Conservation (phyloP, 2,888 invertebrate genomes). For the Drosophila subsilvestris region DNA sequence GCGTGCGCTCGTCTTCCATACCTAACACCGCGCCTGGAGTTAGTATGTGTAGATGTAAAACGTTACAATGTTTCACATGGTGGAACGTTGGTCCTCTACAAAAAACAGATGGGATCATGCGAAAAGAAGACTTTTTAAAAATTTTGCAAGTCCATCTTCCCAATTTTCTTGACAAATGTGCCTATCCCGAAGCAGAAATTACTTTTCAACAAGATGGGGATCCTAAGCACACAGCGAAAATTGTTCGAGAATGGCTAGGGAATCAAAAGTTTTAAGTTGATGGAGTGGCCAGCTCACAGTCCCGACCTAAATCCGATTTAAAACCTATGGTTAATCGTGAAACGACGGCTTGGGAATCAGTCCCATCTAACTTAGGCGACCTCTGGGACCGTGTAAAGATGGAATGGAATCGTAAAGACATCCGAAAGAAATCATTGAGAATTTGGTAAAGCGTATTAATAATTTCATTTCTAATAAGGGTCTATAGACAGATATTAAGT, state of each 20-base stretch:
- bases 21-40: too few species aligned
- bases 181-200: slow-evolving; percentile 4
- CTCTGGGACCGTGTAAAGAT: slow-evolving; percentile 15
- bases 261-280: slow-evolving; percentile 8
- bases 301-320: slow-evolving; percentile 17
- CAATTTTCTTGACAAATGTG: slow-evolving; percentile 8
- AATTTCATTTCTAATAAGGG: slow-evolving; percentile 10
- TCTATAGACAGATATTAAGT: too few species aligned
- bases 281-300: slow-evolving; percentile 17
- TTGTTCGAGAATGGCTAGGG: slow-evolving; percentile 11
- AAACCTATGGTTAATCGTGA: slow-evolving; percentile 27
- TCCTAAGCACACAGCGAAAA: slow-evolving; percentile 9
- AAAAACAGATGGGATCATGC: slow-evolving; percentile 13
- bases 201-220: slow-evolving; percentile 16
- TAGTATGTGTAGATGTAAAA: too few species aligned
- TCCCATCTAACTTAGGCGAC: slow-evolving; percentile 15
- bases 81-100: slow-evolving; percentile 7
- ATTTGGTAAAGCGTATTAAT: slow-evolving; percentile 24
- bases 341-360: slow-evolving; percentile 20
- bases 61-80: slow-evolving; percentile 8
- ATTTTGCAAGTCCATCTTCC: slow-evolving; percentile 13
- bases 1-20: too few species aligned
- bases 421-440: slow-evolving; percentile 23
- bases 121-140: slow-evolving; percentile 6
- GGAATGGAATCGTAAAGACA: slow-evolving; percentile 23